These are phyloP conservation scores for Eupithecia exiguata DNA, from an alignment of 2,888 invertebrate species.

Conservation along the genomic window DNA sequence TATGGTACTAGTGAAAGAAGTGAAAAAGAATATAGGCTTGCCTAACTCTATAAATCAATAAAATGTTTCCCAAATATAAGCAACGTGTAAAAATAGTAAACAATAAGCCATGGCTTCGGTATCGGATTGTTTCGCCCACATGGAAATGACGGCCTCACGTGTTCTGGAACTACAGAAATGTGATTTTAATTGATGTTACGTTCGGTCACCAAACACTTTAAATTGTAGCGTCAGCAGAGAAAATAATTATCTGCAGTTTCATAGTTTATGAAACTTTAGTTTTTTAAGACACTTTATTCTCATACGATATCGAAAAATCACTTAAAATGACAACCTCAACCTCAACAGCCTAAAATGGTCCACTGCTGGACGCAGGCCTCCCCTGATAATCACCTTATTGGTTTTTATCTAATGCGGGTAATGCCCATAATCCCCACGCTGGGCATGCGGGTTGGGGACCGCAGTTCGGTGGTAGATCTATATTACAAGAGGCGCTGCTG, in stretches of 20 bases:
- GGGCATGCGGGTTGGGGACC: too few species aligned
- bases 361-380: too few species aligned
- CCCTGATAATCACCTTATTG: too few species aligned
- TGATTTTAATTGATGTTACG: conserved; percentile 80
- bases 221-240: conserved; percentile 55
- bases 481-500: too few species aligned
- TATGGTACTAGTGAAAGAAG: not conserved
- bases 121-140: conserved; percentile 56
- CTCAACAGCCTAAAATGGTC: too few species aligned
- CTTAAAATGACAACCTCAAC: too few species aligned
- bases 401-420: too few species aligned
- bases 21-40: not conserved
- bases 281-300: too few species aligned
- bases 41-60: not conserved
- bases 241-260: not conserved
- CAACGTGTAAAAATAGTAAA: conserved; percentile 24
- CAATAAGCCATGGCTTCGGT: conserved; percentile 42
- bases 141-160: conserved; percentile 72
- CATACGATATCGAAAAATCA: too few species aligned
- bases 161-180: conserved; percentile 68
- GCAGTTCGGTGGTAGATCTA: too few species aligned
- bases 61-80: not conserved
- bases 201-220: conserved; percentile 62
- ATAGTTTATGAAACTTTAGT: too few species aligned
- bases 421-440: too few species aligned